These are phyloP conservation scores for Drosophila sproati DNA, from an alignment of 1,140 invertebrate species.

Conservation along the genomic window DNA sequence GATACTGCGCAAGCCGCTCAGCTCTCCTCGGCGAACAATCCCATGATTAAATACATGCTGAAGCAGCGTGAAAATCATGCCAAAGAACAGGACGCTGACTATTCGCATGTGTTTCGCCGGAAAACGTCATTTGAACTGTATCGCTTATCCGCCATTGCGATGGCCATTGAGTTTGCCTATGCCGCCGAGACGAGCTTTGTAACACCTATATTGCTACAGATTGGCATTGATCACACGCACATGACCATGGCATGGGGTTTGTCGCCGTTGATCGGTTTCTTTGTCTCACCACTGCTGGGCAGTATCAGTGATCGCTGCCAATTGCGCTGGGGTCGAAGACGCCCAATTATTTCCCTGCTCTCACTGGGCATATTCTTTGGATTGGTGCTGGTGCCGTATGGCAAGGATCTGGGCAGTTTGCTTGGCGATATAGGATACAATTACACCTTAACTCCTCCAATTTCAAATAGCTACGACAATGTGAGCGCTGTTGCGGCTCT, in stretches of 20 bases:
- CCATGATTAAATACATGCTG: slow-evolving; percentile 81
- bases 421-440: slow-evolving; percentile 87
- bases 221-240: slow-evolving; percentile 90
- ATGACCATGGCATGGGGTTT: slow-evolving; percentile 94
- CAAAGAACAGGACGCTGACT: slow-evolving; percentile 77
- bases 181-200: slow-evolving; percentile 95
- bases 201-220: slow-evolving; percentile 91
- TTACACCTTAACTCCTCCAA: slow-evolving; percentile 3
- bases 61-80: slow-evolving; percentile 81
- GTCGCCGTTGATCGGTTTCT: slow-evolving; percentile 91
- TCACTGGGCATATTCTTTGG: slow-evolving; percentile 91
- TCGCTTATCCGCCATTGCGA: slow-evolving; percentile 91
- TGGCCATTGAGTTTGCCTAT: slow-evolving; percentile 95
- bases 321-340: slow-evolving; percentile 88
- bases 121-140: slow-evolving; percentile 90
- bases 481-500: slow-evolving; percentile 59
- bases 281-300: slow-evolving; percentile 92
- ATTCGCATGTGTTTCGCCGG: slow-evolving; percentile 85
- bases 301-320: slow-evolving; percentile 92
- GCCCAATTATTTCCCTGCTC: slow-evolving; percentile 92
- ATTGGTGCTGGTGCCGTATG: slow-evolving; percentile 90
- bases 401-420: slow-evolving; percentile 88
- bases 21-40: slow-evolving; percentile 72
- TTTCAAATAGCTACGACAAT: slow-evolving; percentile 8
- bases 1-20: slow-evolving; percentile 52